Conservation (phyloP, 2,113 vertebrate genomes). For the Chlamydotis undulata region DNA sequence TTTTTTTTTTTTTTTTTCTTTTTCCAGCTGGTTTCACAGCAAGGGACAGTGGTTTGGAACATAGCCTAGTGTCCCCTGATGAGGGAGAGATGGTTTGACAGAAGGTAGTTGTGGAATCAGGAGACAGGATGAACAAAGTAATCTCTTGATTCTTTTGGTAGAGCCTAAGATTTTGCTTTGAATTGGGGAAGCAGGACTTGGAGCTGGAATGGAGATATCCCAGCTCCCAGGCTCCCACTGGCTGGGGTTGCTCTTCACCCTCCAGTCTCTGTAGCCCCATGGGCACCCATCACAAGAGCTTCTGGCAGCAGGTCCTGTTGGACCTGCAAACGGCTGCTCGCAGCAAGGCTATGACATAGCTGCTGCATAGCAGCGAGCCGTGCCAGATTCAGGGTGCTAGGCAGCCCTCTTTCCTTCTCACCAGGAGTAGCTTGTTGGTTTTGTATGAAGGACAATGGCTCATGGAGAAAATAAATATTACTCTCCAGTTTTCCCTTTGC, state of each 20-base stretch:
- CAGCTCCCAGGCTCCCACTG: neutral
- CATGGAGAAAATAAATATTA: neutral
- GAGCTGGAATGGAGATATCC: neutral
- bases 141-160: neutral
- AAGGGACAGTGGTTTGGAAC: neutral
- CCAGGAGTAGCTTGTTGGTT: neutral
- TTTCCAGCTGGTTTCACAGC: neutral
- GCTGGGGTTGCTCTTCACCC: neutral
- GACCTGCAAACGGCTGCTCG: neutral
- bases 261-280: neutral
- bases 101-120: neutral
- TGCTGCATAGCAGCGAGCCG: accelerated
- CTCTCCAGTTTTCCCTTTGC: neutral
- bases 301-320: neutral
- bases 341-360: neutral
- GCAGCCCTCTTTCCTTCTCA: neutral
- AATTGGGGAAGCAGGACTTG: neutral
- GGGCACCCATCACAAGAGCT: neutral
- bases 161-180: neutral
- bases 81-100: neutral
- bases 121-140: neutral
- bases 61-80: neutral
- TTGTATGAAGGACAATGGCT: neutral
- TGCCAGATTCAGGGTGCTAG: neutral
- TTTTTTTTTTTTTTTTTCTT: too few relatives aligned